These are phyloP conservation scores for Meandrina meandrites DNA, from an alignment of 92 coral and sea anemone genomes.

Conservation along the genomic window DNA sequence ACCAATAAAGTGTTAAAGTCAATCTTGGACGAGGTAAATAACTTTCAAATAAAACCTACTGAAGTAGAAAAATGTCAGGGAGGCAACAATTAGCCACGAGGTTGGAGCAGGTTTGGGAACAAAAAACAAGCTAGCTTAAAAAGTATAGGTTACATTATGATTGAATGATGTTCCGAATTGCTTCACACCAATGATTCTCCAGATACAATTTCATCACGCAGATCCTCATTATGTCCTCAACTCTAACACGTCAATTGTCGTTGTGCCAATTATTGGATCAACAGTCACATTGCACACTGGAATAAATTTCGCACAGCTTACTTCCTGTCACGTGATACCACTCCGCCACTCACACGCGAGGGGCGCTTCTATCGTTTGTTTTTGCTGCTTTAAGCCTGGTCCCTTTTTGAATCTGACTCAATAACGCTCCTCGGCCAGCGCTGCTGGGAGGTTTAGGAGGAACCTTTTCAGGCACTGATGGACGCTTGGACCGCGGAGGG, in stretches of 20 bases:
- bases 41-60: no score
- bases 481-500: constrained; percentile 9
- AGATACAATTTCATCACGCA: background rate
- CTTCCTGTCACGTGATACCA: background rate
- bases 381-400: constrained; percentile 67
- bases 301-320: background rate
- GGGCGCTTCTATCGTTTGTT: constrained; percentile 85
- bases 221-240: background rate
- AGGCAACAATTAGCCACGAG: no score
- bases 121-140: background rate
- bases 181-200: background rate
- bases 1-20: no score
- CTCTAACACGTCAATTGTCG: background rate
- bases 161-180: background rate
- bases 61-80: background rate
- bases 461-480: constrained; percentile 4
- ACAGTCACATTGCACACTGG: background rate
- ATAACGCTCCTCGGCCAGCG: constrained; percentile 67
- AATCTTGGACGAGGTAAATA: no score
- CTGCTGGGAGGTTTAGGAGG: constrained; percentile 31
- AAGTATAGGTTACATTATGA: background rate
- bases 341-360: constrained; percentile 48
- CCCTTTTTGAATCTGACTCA: constrained; percentile 83
- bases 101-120: background rate
- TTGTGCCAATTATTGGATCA: background rate